Base-by-base conservation (phyloP, 2,113 vertebrate genomes). In the Columbina picui region DNA sequence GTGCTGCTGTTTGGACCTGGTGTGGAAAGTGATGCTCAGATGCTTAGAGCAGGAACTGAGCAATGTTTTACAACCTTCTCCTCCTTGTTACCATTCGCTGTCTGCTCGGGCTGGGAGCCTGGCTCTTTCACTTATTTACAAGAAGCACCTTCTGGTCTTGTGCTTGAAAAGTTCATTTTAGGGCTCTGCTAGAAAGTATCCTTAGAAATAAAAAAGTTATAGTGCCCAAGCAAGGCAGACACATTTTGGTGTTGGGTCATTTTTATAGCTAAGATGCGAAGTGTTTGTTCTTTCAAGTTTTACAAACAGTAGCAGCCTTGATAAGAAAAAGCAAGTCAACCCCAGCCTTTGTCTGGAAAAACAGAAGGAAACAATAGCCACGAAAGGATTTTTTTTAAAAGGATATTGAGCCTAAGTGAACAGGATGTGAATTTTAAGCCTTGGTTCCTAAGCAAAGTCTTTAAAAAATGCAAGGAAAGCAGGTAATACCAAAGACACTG, bases 391-490 rank as follows among this genome's bases (percentile, higher is more conserved):
- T 57, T 75, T 79, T 43, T 36, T 6, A 3, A 49, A 94, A 95
- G 89, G 81, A 90, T 78, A 84, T 30, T 18, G 43, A 88, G 23
- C 20, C 6, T 45, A 80, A 92, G 41, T 30, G 81, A 95, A 89
- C 89, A 94, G 91, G 89, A 96, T 88, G 82, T 84, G 50, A 86
- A 91, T 86, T n/a, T 77, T 36, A 90, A 83, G 60, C 38, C 38
- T 63, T 64, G 20, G 23, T 75, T 89, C 59, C 60, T 47, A 82
- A 32, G 75, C 6, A 29, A 79, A 82, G 39, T 30, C 68, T 71
- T 87, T 21, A 43, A 78, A 74, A 67, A 47, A 75, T 0, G 17
- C 55, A 85, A 20, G 3, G 10, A 0, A 39, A 93, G n/a, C 49
- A 95, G 68, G 25, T 68, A 87, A 55, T 19, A 80, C 4, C 27